Evolutionary conservation across 2,797 vertebrate genomes (phyloP).

Genomic region (Paedocypris micromegethes): DNA sequence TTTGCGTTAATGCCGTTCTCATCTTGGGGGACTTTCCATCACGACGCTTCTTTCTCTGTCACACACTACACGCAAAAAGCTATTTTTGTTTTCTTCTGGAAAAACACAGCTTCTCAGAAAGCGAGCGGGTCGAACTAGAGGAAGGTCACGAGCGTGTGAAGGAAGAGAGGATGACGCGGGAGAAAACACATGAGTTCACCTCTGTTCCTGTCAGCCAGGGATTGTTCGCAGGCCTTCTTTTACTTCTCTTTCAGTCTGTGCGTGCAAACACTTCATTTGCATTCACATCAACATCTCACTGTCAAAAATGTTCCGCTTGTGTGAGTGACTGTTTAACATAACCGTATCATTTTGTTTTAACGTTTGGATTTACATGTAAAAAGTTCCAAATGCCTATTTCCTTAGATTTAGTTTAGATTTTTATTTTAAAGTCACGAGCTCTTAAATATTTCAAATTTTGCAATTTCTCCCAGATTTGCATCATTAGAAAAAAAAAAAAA

Average conservation of each 20-base stretch:
- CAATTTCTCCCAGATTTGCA: too few relatives aligned
- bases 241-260: slow-evolving; percentile 12
- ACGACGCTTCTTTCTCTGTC: background rate
- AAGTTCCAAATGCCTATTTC: background rate
- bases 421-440: too few relatives aligned
- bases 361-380: background rate
- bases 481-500: too few relatives aligned
- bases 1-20: too few relatives aligned
- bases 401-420: too few relatives aligned
- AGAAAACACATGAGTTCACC: background rate
- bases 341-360: too few relatives aligned
- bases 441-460: too few relatives aligned
- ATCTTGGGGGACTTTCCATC: background rate
- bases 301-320: background rate
- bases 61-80: too few relatives aligned
- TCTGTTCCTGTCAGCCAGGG: background rate
- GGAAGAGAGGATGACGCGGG: slow-evolving; percentile 1
- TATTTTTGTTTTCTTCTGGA: too few relatives aligned
- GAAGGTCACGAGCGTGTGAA: background rate
- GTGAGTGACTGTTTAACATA: too few relatives aligned
- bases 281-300: slow-evolving; percentile 26
- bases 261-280: slow-evolving; percentile 36
- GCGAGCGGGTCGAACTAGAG: background rate
- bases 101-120: background rate
- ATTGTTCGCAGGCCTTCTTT: slow-evolving; percentile 1